These are phyloP conservation scores for Drosophila hamatofila DNA, from an alignment of 2,888 invertebrate genomes.

Conservation along the genomic window DNA sequence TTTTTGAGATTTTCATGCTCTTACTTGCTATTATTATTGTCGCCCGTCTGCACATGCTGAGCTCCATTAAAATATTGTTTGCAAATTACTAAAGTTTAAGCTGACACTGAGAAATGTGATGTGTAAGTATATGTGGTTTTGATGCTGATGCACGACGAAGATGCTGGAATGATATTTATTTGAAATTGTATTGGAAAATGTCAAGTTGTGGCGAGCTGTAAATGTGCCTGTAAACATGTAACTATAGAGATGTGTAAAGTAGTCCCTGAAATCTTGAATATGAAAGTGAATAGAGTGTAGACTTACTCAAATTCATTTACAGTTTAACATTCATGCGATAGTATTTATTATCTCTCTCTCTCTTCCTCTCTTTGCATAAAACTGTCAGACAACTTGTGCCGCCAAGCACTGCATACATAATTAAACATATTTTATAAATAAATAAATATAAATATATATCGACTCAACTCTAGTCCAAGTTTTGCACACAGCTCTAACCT, in stretches of 20 bases:
- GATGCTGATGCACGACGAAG: not conserved
- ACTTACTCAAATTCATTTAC: too few relatives aligned
- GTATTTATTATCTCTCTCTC: too few relatives aligned
- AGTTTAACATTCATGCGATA: too few relatives aligned
- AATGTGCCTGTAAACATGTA: not conserved
- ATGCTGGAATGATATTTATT: not conserved
- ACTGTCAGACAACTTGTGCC: not conserved
- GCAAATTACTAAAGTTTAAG: constrained; percentile 41
- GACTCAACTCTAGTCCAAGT: not conserved
- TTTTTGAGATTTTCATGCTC: constrained; percentile 4
- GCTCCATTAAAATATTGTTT: constrained; percentile 73
- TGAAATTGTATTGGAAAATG: constrained; percentile 3
- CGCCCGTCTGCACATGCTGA: constrained; percentile 27
- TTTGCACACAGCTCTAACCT: not conserved
- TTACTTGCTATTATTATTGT: constrained; percentile 26
- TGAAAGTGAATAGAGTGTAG: too few relatives aligned
- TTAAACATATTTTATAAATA: not conserved
- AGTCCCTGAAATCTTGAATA: not conserved
- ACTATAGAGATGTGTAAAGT: not conserved
- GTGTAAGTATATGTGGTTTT: not conserved
- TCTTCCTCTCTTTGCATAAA: not conserved
- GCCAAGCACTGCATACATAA: not conserved
- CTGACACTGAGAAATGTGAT: constrained; percentile 49
- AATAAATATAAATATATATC: not conserved
- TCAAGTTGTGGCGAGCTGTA: not conserved